These are phyloP conservation scores for Conus betulinus DNA, from an alignment of 1,140 invertebrate species.

Conservation along the genomic window DNA sequence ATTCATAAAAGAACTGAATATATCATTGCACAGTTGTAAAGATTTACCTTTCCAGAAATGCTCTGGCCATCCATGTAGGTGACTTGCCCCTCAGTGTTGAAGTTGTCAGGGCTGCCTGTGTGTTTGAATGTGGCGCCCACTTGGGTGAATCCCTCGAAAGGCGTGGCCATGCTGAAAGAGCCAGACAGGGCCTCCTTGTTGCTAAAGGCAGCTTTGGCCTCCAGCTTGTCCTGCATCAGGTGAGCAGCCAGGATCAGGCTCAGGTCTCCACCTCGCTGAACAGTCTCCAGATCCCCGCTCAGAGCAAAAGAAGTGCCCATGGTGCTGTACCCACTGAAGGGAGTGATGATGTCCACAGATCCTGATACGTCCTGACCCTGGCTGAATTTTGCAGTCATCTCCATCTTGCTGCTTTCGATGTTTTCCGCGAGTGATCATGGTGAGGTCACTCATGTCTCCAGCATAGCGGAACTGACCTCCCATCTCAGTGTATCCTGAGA, in stretches of 20 bases:
- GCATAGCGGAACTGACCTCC: neutral
- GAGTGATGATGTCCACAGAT: conserved; percentile 5
- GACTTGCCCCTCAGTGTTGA: conserved; percentile 32
- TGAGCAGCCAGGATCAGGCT: too few relatives aligned
- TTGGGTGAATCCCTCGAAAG: too few relatives aligned
- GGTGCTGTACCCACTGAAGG: conserved; percentile 16
- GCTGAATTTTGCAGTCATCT: neutral
- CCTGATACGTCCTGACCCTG: neutral
- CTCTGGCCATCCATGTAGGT: conserved; percentile 34
- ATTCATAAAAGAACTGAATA: too few relatives aligned
- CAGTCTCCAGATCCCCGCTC: too few relatives aligned
- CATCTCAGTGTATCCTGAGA: neutral
- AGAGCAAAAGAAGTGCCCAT: conserved; percentile 12
- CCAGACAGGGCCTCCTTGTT: too few relatives aligned
- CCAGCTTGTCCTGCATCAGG: too few relatives aligned
- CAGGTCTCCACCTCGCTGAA: too few relatives aligned
- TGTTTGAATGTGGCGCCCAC: conserved; percentile 38
- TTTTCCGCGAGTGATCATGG: neutral
- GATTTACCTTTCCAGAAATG: conserved; percentile 30
- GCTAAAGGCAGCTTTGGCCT: too few relatives aligned
- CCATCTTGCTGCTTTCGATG: neutral
- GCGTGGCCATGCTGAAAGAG: too few relatives aligned
- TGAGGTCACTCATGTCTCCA: neutral
- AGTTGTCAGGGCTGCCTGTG: conserved; percentile 4
- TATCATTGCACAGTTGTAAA: too few relatives aligned